Evolutionary conservation across 2,113 vertebrate genomes (phyloP), one percentile per base, ranked within the genome.

Genomic region (Chaenogobius annularis): DNA sequence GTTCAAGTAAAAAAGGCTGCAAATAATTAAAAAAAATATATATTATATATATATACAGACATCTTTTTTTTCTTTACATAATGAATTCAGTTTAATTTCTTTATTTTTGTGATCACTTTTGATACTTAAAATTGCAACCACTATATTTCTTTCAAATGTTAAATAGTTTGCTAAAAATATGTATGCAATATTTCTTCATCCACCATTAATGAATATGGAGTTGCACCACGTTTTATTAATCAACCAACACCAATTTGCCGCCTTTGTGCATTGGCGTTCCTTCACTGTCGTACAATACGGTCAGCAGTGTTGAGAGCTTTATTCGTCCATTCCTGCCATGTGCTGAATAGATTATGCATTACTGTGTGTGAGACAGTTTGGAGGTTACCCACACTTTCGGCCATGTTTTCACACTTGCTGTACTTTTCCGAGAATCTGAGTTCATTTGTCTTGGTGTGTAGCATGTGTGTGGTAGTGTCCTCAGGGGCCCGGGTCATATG

Each of bases 351-450:
- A 90, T 92, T 85, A 90, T 48, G 20, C 74, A 7, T 59, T 73
- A 50, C 17, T 67, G 74, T 79, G 84, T 74, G 77, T 74, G 75
- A 71, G 83, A 89, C 86, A 90, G 83, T 85, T 77, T 65, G 69
- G 81, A 84, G 84, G 86, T 91, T 91, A 91, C 61, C 71, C 80
- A 87, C 77, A 91, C 83, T 80, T 72, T 73, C 83, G 76, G 77
- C 80, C 82, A 69, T 83, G 87, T 87, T 91, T 91, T 89, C 86
- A 88, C 85, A 86, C 83, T 87, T 47, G 66, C 77, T 31, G 65
- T 47, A 71, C 80, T 75, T 84, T 90, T 90, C 78, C 73, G 75
- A 88, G 83, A 90, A 89, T 84, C 63, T 26, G 74, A 81, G 83
- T 87, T 78, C 76, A 65, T 87, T 73, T 68, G 81, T 82, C 67